Evolutionary conservation across 2,888 invertebrate genomes (phyloP).

Genomic region (Biston stratarius): DNA sequence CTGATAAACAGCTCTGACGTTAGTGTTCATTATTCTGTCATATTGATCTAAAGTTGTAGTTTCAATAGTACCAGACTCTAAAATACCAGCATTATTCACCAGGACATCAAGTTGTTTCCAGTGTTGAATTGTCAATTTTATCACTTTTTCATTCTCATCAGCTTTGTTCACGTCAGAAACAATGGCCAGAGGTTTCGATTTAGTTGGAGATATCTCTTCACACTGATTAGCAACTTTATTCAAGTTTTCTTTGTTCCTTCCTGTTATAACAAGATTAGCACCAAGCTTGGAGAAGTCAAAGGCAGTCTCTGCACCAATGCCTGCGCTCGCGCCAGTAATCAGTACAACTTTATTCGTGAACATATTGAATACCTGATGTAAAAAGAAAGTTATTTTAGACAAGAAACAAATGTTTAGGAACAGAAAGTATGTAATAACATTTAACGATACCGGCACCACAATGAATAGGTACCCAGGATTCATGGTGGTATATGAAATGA

Average conservation of each 20-base stretch:
- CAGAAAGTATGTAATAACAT: neutral
- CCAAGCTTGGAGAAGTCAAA: constrained; percentile 87
- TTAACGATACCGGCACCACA: too few relatives aligned
- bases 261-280: constrained; percentile 87
- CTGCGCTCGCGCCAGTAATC: constrained; percentile 89
- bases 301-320: constrained; percentile 89
- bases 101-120: constrained; percentile 90
- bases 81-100: constrained; percentile 93
- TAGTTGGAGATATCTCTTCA: constrained; percentile 57
- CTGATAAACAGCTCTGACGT: constrained; percentile 90
- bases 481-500: constrained; percentile 1
- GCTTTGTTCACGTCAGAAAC: constrained; percentile 88
- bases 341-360: constrained; percentile 85
- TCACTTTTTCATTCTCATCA: constrained; percentile 86
- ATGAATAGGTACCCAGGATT: constrained; percentile 1
- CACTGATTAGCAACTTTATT: constrained; percentile 86
- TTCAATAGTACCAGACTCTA: constrained; percentile 91
- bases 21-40: constrained; percentile 93
- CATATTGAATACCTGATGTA: constrained; percentile 45
- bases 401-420: neutral
- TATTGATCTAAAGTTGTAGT: constrained; percentile 91
- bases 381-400: constrained; percentile 1
- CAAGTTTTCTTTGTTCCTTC: constrained; percentile 89
- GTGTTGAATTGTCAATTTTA: constrained; percentile 88
- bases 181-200: constrained; percentile 78